A percentile compares a stretch with the other conserved stretches of the same genome.
These are phyloP conservation scores for Scaptomyza polygonia DNA, from an alignment of 2,888 invertebrate species.

Conservation along the genomic window DNA sequence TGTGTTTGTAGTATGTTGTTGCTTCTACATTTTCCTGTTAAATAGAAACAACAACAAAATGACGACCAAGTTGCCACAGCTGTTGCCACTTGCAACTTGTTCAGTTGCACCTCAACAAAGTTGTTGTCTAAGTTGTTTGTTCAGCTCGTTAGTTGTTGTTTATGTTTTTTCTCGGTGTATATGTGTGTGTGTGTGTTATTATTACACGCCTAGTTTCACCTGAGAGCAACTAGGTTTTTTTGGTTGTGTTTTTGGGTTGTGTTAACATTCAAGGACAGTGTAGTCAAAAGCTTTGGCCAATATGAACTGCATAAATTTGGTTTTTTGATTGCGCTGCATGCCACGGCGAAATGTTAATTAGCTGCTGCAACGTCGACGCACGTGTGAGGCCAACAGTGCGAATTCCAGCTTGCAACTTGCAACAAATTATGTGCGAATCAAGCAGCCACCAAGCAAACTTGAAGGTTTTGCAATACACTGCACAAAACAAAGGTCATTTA, in stretches of 20 bases:
- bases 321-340: constrained; percentile 50
- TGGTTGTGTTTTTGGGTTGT: constrained; percentile 1
- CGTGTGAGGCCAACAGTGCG: constrained; percentile 37
- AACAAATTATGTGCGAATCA: constrained; percentile 50
- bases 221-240: constrained; percentile 1
- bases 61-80: constrained; percentile 35
- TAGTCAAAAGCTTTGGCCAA: constrained; percentile 37
- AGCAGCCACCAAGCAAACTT: constrained; percentile 27
- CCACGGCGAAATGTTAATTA: constrained; percentile 58
- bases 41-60: constrained; percentile 6
- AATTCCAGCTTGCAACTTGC: constrained; percentile 33
- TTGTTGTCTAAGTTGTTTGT: constrained; percentile 50
- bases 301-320: constrained; percentile 63
- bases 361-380: constrained; percentile 31
- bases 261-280: constrained; percentile 59
- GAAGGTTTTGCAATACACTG: constrained; percentile 31
- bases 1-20: too few relatives aligned
- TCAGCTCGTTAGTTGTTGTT: constrained; percentile 27
- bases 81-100: constrained; percentile 52
- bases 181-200: constrained; percentile 23
- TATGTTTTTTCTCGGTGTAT: neutral
- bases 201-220: constrained; percentile 40
- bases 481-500: neutral
- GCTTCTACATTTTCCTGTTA: neutral
- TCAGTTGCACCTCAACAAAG: constrained; percentile 50